A percentile compares a stretch with the other conserved stretches of the same genome.
Evolutionary conservation across 2,797 vertebrate genomes (phyloP).

Genomic region (Diglossa cyanea): DNA sequence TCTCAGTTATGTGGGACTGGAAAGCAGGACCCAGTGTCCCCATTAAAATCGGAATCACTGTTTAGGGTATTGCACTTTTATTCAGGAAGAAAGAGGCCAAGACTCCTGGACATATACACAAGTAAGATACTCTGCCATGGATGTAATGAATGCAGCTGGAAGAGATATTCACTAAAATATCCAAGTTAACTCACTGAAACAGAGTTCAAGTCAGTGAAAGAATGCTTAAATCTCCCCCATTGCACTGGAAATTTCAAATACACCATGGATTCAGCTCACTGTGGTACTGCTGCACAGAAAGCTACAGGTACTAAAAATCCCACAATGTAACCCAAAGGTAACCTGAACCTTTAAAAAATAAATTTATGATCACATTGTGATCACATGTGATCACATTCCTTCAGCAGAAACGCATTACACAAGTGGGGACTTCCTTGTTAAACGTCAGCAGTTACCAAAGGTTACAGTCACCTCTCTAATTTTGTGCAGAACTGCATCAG

Average conservation of each 20-base stretch:
- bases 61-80: background rate
- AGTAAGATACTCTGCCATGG: background rate
- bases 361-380: background rate
- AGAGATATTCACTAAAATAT: background rate
- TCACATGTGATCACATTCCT: background rate
- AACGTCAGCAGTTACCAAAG: background rate
- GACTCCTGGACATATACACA: background rate
- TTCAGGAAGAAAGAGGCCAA: background rate
- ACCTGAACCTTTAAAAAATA: background rate
- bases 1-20: background rate
- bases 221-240: background rate
- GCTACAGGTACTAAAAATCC: background rate
- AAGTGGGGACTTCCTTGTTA: background rate
- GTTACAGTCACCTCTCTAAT: background rate
- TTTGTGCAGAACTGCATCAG: background rate
- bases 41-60: background rate
- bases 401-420: background rate
- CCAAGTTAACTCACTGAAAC: background rate
- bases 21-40: background rate
- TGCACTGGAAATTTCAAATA: background rate
- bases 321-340: background rate
- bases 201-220: background rate
- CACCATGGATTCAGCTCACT: background rate
- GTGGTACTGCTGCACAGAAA: background rate
- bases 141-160: background rate